Base-by-base conservation (phyloP, 1,140 invertebrate genomes). In the Rhynchophorus ferrugineus region DNA sequence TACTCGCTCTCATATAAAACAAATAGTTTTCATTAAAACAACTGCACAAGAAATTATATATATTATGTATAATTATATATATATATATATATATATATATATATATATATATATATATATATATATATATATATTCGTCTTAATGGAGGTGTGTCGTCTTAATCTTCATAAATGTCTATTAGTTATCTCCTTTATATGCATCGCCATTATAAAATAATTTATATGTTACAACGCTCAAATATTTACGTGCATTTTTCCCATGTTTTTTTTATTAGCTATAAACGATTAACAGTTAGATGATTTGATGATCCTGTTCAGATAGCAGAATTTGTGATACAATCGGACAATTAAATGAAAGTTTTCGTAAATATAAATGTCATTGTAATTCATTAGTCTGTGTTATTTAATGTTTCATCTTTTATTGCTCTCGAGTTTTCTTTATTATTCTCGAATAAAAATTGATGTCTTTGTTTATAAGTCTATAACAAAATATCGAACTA, bases 151-250 rank as follows among this genome's bases (percentile, higher is more conserved):
- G 43, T 33, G 43, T 24, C 43, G 24, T n/a, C 17, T 13, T 44
- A 44, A 44, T 44, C 24, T 24, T 33, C 43, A 44, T 29, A 44
- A 44, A 44, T 44, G 20, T 19, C 24, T 33, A 44, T 44, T 44
- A 19, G 19, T n/a, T 43, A 43, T 43, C 41, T 18, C 13, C 19
- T 43, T 43, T 19, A 21, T 8, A 17, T 17, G 16, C 19, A 43
- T 19, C 13, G 19, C 19, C 2, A 8, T 43, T 43, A 19, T 21
- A 3, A 43, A 43, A 43, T 43, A 2, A 2, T 19, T 17, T 43
- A 43, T 17, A 39, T n/a, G 37, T 8, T 39, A 39, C 13, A 39
- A 6, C 24, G 13, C n/a, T 38, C 13, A 38, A 38, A 13, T 13
- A 14, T 14, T 7, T 38, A 38, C 13, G 5, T 14, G 17, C 18